Conservation (phyloP, 2,888 invertebrate species). For the Odontomyia ornata region DNA sequence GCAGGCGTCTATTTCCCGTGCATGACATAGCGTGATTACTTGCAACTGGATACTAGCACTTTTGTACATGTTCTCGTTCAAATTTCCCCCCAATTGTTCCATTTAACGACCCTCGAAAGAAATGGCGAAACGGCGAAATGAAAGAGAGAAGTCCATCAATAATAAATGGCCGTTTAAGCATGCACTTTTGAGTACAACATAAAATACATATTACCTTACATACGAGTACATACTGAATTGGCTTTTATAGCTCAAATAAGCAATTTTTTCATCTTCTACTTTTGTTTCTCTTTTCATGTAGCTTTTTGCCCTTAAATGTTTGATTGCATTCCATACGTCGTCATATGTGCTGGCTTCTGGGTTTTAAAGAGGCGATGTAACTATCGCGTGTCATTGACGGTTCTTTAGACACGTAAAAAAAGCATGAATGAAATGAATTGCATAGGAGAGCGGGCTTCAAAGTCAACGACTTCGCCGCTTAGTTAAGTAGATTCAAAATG, state of each 20-base stretch:
- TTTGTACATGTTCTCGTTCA: background rate
- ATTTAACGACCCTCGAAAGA: background rate
- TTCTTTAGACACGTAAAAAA: background rate
- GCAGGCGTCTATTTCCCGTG: background rate
- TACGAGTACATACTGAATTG: background rate
- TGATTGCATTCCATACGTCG: background rate
- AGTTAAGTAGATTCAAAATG: background rate
- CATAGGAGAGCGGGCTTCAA: background rate
- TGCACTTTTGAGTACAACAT: background rate
- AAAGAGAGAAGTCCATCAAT: slow-evolving; percentile 18
- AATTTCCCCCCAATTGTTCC: background rate
- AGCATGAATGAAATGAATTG: background rate
- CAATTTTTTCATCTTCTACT: background rate
- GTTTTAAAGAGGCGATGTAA: background rate
- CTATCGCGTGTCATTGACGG: background rate
- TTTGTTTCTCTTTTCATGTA: background rate
- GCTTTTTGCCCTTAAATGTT: background rate
- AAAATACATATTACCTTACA: background rate
- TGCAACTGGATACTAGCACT: background rate
- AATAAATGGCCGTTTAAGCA: slow-evolving; percentile 9
- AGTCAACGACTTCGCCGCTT: background rate
- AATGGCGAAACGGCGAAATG: background rate
- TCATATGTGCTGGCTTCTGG: background rate
- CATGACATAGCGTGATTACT: slow-evolving; percentile 2
- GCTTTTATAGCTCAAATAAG: background rate